Base-by-base conservation (phyloP, 2,888 invertebrate genomes). In the Oxytorus armatus region DNA sequence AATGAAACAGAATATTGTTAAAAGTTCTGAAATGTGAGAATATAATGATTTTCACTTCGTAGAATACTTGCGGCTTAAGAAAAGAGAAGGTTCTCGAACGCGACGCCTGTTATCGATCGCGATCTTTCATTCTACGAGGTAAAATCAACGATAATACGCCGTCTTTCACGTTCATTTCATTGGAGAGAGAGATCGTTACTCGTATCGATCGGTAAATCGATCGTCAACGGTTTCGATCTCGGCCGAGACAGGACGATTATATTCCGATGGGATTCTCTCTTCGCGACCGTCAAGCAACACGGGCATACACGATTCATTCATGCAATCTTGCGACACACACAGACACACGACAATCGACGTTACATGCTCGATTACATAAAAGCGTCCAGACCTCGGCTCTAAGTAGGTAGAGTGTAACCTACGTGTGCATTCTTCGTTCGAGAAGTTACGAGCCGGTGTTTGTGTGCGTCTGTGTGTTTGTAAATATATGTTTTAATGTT, bases 301-400 rank as follows among this genome's bases (percentile, higher is more conserved):
- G 83, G n/a, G n/a, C n/a, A n/a, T n/a, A 80, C 83, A 84, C 86
- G 86, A 86, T 88, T 89, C 89, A 89, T 89, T 89, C 88, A 89
- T 88, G 86, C 86, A 88, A 85, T 86, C 86, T 89, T 89, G 88
- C 88, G 86, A 89, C 89, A 89, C 83, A 85, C 83, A 82, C 84
- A 78, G 77, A 89, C 89, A 89, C 83, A 85, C 83, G 82, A 83
- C 78, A 77, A 84, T 69, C 73, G 70, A 75, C 79, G 85, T 88
- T 87, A 87, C 85, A 87, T 85, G 87, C 85, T 87, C 85, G 88
- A 89, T 89, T 89, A 88, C 89, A 87, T 89, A 89, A 89, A 88
- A 77, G 79, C 83, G 82, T 85, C 76, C 82, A 79, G 82, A 39
- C 77, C 79, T 70, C 76, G 70, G 47, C 49, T 59, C 73, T 72